These are phyloP conservation scores for Chondrosia reniformis DNA, from an alignment of 37 sponge, comb jelly and placozoan genomes.

Conservation along the genomic window DNA sequence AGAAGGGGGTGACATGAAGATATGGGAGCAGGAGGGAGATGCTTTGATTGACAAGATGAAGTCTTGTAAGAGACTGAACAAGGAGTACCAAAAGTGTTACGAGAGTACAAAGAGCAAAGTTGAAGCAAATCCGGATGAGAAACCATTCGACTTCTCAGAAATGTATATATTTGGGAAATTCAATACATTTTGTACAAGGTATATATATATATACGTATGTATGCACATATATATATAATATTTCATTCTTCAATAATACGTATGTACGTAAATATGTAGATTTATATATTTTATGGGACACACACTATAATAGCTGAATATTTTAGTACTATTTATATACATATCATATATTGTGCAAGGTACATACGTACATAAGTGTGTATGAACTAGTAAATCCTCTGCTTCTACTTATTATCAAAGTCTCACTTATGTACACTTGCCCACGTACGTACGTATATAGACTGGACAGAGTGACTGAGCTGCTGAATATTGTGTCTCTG, in stretches of 20 bases:
- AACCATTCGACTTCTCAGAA: slow-evolving; percentile 96
- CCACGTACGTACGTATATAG: no score
- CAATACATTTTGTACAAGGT: slow-evolving; percentile 86
- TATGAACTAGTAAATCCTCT: not conserved
- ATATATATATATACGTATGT: not conserved
- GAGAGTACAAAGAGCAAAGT: slow-evolving; percentile 87
- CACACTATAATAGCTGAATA: no score
- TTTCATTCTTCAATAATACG: not conserved
- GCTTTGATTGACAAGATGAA: slow-evolving; percentile 68
- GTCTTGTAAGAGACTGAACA: slow-evolving; percentile 79
- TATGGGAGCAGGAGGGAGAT: slow-evolving; percentile 91
- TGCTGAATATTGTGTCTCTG: slow-evolving; percentile 63
- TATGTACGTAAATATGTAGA: no score
- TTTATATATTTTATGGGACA: no score
- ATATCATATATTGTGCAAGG: no score
- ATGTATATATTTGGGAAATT: slow-evolving; percentile 99
- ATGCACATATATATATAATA: not conserved
- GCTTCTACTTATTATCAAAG: no score
- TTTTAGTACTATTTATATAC: no score
- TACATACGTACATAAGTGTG: not conserved
- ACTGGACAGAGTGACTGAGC: slow-evolving; percentile 65
- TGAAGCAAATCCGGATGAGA: slow-evolving; percentile 84
- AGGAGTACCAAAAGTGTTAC: slow-evolving; percentile 94
- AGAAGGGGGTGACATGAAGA: slow-evolving; percentile 70
- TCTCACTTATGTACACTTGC: no score